Evolutionary conservation across 2,113 vertebrate genomes (phyloP), one percentile per base, ranked within the genome.

Genomic region (Dendrocopos noguchii): DNA sequence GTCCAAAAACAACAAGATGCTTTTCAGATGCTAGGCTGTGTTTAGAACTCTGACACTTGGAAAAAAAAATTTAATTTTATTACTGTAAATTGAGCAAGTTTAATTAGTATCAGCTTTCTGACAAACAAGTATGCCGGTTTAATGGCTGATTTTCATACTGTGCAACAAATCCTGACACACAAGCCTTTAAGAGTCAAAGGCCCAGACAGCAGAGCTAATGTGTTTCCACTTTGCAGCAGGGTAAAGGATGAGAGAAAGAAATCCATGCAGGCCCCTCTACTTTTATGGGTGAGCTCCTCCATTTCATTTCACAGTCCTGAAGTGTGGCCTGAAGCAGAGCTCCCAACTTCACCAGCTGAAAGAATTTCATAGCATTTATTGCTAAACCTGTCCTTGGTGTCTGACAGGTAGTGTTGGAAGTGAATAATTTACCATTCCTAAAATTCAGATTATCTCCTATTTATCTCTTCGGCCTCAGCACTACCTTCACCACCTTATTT

Each of bases 1-100:
- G 86, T 84, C 86, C 90, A 94, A 93, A 93, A 94, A 74, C 93
- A 93, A 94, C 90, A 96, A 68, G 57, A 90, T 90, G 88, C 78
- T 96, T 94, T 87, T 95, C 96, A 93, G 92, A 92, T 92, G 84
- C 78, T 81, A 91, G 75, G 29, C 81, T 89, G 59, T 34, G 68
- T 82, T 93, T 82, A 81, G 93, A 92, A 84, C 46, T 64, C 82
- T 90, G 83, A 42, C 81, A 77, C 56, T 96, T 80, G 56, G 56
- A 92, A 82, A 95, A 95, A 90, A 13, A 57, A 68, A 61, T 93
- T 91, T 95, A 60, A 59, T 75, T 94, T 95, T 88, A 84, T 95
- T 95, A 94, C 74, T 84, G 80, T 74, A 88, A 95, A 79, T 87
- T 92, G 81, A 94, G 86, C 25, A 64, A 91, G 56, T 80, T 94